These are phyloP conservation scores for Spisula subtruncata DNA, from an alignment of 2,888 invertebrate genomes.

Conservation along the genomic window DNA sequence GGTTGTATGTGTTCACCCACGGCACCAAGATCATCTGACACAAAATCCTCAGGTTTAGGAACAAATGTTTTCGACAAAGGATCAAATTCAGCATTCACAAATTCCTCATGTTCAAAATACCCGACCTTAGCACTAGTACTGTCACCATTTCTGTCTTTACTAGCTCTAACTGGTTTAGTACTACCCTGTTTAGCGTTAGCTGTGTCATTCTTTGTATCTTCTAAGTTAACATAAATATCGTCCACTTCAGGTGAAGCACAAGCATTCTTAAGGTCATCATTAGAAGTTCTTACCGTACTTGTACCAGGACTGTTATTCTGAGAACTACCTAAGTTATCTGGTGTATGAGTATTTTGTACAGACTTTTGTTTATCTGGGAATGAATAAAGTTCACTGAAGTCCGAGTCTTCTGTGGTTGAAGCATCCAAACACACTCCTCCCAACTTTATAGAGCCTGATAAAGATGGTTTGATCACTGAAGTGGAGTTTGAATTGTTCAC, in stretches of 20 bases:
- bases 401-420: conserved; percentile 60
- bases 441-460: conserved; percentile 42
- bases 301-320: background rate
- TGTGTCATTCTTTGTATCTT: background rate
- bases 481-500: background rate
- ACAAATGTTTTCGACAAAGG: conserved; percentile 28
- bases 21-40: background rate
- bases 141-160: background rate
- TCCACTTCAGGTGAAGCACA: conserved; percentile 6
- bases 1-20: background rate
- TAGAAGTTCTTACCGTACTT: background rate
- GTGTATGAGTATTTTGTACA: background rate
- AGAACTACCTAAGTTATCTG: background rate
- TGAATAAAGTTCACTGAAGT: conserved; percentile 38
- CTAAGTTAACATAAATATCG: conserved; percentile 38
- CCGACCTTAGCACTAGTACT: conserved; percentile 5
- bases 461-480: conserved; percentile 4
- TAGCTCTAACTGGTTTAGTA: conserved; percentile 1
- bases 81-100: conserved; percentile 56
- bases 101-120: background rate
- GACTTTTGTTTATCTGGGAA: conserved; percentile 38
- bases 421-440: conserved; percentile 53
- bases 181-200: background rate
- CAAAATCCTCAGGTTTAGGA: background rate
- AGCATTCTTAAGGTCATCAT: background rate